Evolutionary conservation across 2,113 vertebrate species (phyloP).

Genomic region (Cavia aperea): DNA sequence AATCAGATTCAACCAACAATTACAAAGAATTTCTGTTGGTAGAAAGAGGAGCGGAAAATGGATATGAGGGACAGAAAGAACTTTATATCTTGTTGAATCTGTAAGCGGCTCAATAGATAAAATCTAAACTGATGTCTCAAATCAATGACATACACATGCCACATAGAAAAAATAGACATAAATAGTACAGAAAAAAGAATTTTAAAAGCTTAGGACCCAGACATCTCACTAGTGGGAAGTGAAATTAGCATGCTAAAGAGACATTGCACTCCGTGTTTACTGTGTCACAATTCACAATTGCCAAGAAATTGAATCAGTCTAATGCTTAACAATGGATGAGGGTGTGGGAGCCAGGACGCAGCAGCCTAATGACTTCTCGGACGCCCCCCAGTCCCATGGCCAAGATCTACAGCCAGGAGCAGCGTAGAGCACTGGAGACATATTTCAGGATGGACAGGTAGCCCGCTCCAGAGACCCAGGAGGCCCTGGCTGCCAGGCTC

Average conservation of each 20-base stretch:
- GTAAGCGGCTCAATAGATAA: background rate
- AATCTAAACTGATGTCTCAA: background rate
- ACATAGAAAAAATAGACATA: background rate
- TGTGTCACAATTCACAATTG: background rate
- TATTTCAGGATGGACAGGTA: background rate
- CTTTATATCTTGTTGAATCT: background rate
- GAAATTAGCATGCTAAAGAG: background rate
- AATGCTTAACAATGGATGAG: background rate
- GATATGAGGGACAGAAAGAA: background rate
- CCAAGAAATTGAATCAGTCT: background rate
- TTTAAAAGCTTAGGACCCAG: background rate
- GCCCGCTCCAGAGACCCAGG: background rate
- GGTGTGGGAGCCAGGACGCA: too few species aligned
- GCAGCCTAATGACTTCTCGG: too few species aligned
- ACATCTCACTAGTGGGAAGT: background rate
- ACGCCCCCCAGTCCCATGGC: too few species aligned
- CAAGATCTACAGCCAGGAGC: too few species aligned
- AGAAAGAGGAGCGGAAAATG: background rate
- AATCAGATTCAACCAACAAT: constrained; percentile 28
- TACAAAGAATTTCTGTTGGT: background rate
- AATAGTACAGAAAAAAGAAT: background rate
- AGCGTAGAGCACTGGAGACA: background rate
- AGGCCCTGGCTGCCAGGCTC: background rate
- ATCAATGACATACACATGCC: background rate
- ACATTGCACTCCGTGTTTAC: background rate